Evolutionary conservation across 1,140 invertebrate species (phyloP).

Genomic region (Anthonomus grandis): DNA sequence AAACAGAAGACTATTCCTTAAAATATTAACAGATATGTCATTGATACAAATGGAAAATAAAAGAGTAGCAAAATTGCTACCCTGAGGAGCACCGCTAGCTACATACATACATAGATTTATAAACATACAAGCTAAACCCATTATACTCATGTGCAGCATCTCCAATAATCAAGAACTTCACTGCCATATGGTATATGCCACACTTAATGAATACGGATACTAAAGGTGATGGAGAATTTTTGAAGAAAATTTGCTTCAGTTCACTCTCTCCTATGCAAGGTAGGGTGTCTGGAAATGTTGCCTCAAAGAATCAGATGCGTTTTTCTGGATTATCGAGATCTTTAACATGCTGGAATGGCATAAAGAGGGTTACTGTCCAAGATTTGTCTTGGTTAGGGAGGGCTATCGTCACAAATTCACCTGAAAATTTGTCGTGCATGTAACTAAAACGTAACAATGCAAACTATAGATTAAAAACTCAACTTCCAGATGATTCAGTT

Average conservation of each 20-base stretch:
- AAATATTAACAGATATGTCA: too few relatives aligned
- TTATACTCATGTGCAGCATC: constrained; percentile 97
- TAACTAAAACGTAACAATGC: too few relatives aligned
- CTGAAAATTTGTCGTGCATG: too few relatives aligned
- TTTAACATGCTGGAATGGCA: constrained; percentile 81
- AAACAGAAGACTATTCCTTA: too few relatives aligned
- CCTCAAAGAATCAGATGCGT: constrained; percentile 76
- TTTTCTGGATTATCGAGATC: constrained; percentile 61
- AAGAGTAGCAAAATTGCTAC: too few relatives aligned
- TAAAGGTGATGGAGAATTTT: constrained; percentile 66
- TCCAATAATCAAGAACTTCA: constrained; percentile 79
- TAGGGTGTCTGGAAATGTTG: constrained; percentile 84
- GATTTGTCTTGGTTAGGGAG: constrained; percentile 90
- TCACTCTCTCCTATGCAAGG: constrained; percentile 76
- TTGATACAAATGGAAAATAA: too few relatives aligned
- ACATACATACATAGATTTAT: too few relatives aligned
- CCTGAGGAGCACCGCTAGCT: too few relatives aligned
- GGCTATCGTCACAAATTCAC: constrained; percentile 96
- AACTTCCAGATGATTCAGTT: not conserved
- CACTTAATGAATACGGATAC: constrained; percentile 93
- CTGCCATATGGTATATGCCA: constrained; percentile 75
- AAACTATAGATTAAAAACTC: not conserved
- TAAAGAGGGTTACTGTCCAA: constrained; percentile 96
- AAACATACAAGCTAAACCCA: too few relatives aligned
- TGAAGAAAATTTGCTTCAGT: constrained; percentile 72